Evolutionary conservation across 2,888 invertebrate genomes (phyloP).

Genomic region (Melikaiella ostensackeni): DNA sequence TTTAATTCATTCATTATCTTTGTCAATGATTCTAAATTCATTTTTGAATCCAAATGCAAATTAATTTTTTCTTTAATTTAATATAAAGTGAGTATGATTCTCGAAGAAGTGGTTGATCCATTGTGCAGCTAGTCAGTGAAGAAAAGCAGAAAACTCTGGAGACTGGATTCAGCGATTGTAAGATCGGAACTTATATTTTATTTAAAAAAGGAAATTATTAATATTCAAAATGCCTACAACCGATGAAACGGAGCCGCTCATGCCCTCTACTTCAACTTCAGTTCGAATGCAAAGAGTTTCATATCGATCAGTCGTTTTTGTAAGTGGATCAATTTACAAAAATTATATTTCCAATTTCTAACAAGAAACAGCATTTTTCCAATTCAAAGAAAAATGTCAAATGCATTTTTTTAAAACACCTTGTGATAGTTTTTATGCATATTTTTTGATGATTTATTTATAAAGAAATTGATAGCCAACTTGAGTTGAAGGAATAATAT

Average conservation of each 20-base stretch:
- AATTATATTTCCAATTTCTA: conserved; percentile 20
- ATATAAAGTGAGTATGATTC: not conserved
- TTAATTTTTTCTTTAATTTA: not conserved
- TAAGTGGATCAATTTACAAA: conserved; percentile 54
- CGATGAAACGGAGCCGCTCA: conserved; percentile 67
- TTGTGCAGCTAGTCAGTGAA: not conserved
- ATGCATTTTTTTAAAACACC: too few relatives aligned
- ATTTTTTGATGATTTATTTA: too few relatives aligned
- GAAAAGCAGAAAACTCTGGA: not conserved
- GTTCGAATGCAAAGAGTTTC: conserved; percentile 54
- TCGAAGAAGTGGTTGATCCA: not conserved
- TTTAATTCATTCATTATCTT: not conserved
- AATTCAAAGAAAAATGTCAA: too few relatives aligned
- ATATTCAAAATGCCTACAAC: conserved; percentile 62
- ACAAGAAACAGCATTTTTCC: not conserved
- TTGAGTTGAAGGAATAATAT: too few relatives aligned
- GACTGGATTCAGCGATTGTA: not conserved
- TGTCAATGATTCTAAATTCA: not conserved
- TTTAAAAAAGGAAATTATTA: not conserved
- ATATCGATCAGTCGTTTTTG: conserved; percentile 64
- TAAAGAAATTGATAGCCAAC: too few relatives aligned
- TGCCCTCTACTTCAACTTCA: conserved; percentile 53
- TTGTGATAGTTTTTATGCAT: too few relatives aligned
- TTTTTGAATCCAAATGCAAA: not conserved
- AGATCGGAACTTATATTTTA: not conserved